These are phyloP conservation scores for Ochotona curzoniae DNA, from an alignment of 2,113 vertebrate species.

Conservation along the genomic window DNA sequence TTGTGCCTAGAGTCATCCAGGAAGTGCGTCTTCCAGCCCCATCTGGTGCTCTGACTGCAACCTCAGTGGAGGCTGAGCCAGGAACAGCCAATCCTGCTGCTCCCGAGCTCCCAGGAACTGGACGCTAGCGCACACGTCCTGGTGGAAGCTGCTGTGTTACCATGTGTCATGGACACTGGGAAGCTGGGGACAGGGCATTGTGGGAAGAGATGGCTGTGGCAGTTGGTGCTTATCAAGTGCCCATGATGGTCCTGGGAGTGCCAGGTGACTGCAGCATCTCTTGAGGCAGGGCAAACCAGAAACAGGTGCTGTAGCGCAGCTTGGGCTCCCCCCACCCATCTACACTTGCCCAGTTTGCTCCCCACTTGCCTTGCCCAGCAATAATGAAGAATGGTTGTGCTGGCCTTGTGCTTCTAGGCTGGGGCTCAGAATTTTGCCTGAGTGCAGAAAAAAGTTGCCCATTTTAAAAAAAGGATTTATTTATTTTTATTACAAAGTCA, in stretches of 20 bases:
- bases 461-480: too few relatives aligned
- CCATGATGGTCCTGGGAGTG: too few relatives aligned
- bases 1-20: too few relatives aligned
- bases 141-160: not conserved
- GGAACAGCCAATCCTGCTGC: too few relatives aligned
- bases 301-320: not conserved
- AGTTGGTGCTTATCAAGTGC: not conserved
- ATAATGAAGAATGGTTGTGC: rapidly evolving
- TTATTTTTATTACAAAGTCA: too few relatives aligned
- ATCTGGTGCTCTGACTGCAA: rapidly evolving
- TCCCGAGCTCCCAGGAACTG: not conserved
- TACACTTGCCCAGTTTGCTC: not conserved
- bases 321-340: not conserved
- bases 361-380: not conserved
- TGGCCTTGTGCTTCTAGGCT: not conserved
- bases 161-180: too few relatives aligned
- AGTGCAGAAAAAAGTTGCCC: slow-evolving; percentile 29
- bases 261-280: too few relatives aligned
- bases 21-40: too few relatives aligned
- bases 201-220: rapidly evolving
- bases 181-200: too few relatives aligned
- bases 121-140: too few relatives aligned
- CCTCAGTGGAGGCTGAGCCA: not conserved
- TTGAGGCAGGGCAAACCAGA: rapidly evolving
- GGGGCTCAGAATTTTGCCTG: not conserved